phyloP scores from a whole-genome alignment of 2,797 vertebrate species.

The Halcyon leucocephala region DNA sequence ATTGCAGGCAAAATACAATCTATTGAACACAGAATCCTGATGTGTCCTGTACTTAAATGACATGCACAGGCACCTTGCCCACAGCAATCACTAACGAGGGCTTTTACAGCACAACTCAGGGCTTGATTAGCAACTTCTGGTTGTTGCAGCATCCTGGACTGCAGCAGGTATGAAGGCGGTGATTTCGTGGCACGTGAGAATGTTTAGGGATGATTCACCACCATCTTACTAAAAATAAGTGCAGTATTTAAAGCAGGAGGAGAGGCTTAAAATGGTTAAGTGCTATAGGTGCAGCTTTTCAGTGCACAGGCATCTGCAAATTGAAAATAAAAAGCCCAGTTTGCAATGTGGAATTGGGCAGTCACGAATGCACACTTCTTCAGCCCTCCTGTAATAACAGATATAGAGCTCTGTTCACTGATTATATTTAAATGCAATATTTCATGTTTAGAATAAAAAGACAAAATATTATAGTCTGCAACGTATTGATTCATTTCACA shows the following conservation, averaged over 20 bases:
- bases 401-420: background rate
- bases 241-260: conserved; percentile 10
- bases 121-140: background rate
- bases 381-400: background rate
- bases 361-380: background rate
- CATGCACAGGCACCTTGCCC: background rate
- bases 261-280: conserved; percentile 15
- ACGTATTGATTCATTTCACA: background rate
- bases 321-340: background rate
- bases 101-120: background rate
- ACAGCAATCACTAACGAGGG: background rate
- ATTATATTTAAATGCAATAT: background rate
- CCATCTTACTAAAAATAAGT: conserved; percentile 38
- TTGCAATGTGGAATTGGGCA: background rate
- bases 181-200: background rate
- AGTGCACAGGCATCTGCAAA: background rate
- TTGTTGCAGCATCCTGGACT: background rate
- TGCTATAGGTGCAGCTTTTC: conserved; percentile 41
- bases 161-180: background rate
- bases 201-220: background rate
- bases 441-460: background rate
- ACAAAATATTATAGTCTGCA: background rate
- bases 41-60: background rate
- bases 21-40: background rate
- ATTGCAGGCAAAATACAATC: background rate